Evolutionary conservation across 2,888 invertebrate species (phyloP).

Genomic region (Cephus pulcher): DNA sequence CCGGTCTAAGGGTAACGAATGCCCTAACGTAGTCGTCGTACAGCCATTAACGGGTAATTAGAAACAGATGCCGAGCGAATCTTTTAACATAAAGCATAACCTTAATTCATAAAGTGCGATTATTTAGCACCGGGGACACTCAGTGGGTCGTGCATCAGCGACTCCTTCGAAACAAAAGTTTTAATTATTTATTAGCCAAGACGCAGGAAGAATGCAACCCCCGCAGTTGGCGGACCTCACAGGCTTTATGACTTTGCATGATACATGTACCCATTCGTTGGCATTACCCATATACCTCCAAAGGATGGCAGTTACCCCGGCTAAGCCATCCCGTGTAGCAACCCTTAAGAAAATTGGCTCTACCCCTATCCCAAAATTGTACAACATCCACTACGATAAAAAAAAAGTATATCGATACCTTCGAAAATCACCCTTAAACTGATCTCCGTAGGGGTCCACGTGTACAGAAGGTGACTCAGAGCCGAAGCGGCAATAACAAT

Average conservation of each 20-base stretch:
- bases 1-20: constrained; percentile 34
- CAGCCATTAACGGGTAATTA: constrained; percentile 67
- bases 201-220: constrained; percentile 56
- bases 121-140: constrained; percentile 51
- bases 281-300: neutral
- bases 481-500: neutral
- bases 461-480: too few species aligned
- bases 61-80: constrained; percentile 67
- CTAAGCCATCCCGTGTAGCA: neutral
- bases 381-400: neutral
- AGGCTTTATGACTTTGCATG: constrained; percentile 32
- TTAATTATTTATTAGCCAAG: constrained; percentile 65
- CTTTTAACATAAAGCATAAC: constrained; percentile 67
- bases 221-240: constrained; percentile 17
- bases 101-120: constrained; percentile 67
- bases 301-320: neutral
- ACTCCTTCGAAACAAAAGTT: constrained; percentile 64
- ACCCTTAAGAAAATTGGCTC: neutral
- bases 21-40: constrained; percentile 54
- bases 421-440: neutral
- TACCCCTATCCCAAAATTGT: neutral
- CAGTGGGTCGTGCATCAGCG: constrained; percentile 43
- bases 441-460: neutral
- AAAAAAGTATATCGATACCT: neutral
- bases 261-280: neutral